Evolutionary conservation across 1,140 invertebrate species (phyloP).

Genomic region (Eupristina koningsbergeri): DNA sequence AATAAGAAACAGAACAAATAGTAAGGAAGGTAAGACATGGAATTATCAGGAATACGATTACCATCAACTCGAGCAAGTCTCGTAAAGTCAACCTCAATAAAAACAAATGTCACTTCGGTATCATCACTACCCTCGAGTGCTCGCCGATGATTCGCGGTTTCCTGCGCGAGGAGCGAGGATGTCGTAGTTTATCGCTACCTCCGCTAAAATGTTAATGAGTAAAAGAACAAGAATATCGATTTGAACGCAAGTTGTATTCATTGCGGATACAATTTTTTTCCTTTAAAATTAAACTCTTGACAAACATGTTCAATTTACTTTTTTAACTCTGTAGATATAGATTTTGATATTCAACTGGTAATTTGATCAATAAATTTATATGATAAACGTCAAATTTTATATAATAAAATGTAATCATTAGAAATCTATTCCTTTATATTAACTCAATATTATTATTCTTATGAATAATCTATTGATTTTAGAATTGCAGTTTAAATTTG

Average conservation of each 20-base stretch:
- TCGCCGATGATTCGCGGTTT: conserved; percentile 70
- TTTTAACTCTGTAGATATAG: too few relatives aligned
- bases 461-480: too few relatives aligned
- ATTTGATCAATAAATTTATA: too few relatives aligned
- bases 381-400: too few relatives aligned
- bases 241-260: conserved; percentile 66
- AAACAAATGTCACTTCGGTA: conserved; percentile 67
- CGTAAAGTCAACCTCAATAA: conserved; percentile 71
- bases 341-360: too few relatives aligned
- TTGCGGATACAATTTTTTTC: background rate
- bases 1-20: conserved; percentile 23
- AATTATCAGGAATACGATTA: conserved; percentile 69
- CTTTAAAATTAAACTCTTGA: too few relatives aligned
- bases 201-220: conserved; percentile 62
- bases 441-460: too few relatives aligned
- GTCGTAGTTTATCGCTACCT: conserved; percentile 68
- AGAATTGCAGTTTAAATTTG: too few relatives aligned
- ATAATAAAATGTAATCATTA: too few relatives aligned
- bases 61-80: conserved; percentile 53
- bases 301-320: too few relatives aligned
- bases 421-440: too few relatives aligned
- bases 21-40: conserved; percentile 72
- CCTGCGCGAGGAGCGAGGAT: conserved; percentile 64
- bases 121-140: conserved; percentile 68
- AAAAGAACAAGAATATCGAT: conserved; percentile 72